Percentiles rank a stretch among this genome's conserved stretches.
Conservation (phyloP, 64 coral and sea anemone species). For the Actinia equina region DNA sequence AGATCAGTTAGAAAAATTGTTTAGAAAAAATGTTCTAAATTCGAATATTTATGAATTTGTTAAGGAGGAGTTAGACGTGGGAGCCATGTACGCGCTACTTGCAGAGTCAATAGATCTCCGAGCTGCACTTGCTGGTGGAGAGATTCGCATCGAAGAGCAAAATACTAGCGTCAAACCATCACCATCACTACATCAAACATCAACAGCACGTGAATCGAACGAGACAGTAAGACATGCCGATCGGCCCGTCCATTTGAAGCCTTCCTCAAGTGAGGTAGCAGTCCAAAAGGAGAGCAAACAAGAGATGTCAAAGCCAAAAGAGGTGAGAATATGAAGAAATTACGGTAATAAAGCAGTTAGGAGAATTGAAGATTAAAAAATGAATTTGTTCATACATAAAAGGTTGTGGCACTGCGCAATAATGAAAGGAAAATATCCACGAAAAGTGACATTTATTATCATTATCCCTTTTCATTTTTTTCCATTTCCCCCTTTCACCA, state of each 20-base stretch:
- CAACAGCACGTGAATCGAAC: not conserved
- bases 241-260: not conserved
- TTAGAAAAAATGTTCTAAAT: too few relatives aligned
- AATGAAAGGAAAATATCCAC: too few relatives aligned
- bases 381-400: too few relatives aligned
- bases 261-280: not conserved
- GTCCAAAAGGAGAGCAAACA: not conserved
- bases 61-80: not conserved
- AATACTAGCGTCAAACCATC: not conserved
- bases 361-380: not conserved
- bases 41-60: not conserved
- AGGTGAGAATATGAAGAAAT: not conserved
- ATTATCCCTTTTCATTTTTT: not conserved
- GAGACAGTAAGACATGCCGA: not conserved
- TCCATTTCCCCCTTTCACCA: not conserved
- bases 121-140: not conserved
- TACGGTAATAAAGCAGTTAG: not conserved
- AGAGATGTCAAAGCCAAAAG: not conserved
- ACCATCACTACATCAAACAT: not conserved
- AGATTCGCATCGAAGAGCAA: constrained; percentile 9
- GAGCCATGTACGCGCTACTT: not conserved
- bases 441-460: too few relatives aligned
- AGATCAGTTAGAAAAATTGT: too few relatives aligned
- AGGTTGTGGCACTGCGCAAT: too few relatives aligned
- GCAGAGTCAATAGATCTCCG: not conserved